Evolutionary conservation across 2,113 vertebrate genomes (phyloP), one percentile per base, ranked within the genome.

Genomic region (Suncus etruscus): DNA sequence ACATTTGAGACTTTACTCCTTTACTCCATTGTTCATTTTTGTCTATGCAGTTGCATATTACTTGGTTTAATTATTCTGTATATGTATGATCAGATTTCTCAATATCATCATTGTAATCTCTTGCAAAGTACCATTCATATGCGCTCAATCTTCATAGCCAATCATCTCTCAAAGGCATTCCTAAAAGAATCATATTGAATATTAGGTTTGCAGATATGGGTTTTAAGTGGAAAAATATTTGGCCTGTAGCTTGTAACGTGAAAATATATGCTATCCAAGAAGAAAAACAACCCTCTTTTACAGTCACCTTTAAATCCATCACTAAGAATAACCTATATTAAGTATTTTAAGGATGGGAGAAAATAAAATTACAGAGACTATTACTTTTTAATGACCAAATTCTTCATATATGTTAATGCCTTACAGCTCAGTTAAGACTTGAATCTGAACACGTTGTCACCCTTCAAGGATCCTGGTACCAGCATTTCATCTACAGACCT

Each of bases 401-500:
- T 79, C 74, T 91, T 83, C 58, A 45, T 24, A 20, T 25, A 51
- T 39, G 39, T 45, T 29, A 11, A 82, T 75, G 50, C 10, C 24
- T 92, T 22, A 69, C 18, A 87, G 50, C 70, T 54, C 9, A 68
- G 24, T 51, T n/a, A 79, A 93, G 75, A 63, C 5, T 12, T 73
- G 50, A 83, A 25, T 79, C 14, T 76, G 15, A 94, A 95, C 4
- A 86, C 84, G 11, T 83, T 31, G 50, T 87, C 0, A 3, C 0
- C 14, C 85, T 75, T 90, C 22, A 29, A 77, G 84, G 58, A 86
- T 45, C 9, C 31, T 83, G 51, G 87, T 74, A 14, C 86, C 61
- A 78, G 50, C 29, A 86, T 31, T 50, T 78, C 75, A 89, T 91
- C 63, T 51, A 93, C 77, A 92, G 47, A 93, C 61, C 85, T 93